phyloP scores from a whole-genome alignment of 2,113 vertebrate genomes.

The Cephalopholis sonnerati region DNA sequence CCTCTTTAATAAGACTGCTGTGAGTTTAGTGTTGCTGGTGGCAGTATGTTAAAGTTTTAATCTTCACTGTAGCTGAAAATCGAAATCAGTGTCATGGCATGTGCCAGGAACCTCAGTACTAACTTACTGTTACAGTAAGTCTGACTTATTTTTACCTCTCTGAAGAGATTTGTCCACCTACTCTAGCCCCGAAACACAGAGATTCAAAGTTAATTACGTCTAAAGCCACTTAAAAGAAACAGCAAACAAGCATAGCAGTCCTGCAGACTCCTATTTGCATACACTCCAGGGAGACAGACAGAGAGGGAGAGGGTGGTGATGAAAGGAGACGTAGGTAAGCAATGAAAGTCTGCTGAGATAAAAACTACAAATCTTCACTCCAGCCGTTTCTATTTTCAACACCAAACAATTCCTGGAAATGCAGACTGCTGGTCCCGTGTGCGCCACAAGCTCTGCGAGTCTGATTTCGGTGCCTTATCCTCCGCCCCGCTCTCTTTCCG shows the following conservation, averaged over 20 bases:
- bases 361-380: constrained; percentile 65
- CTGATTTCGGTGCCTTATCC: constrained; percentile 24
- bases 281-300: constrained; percentile 16
- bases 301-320: constrained; percentile 21
- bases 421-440: constrained; percentile 36
- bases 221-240: constrained; percentile 47
- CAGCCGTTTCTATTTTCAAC: constrained; percentile 64
- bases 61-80: constrained; percentile 2
- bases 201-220: constrained; percentile 49
- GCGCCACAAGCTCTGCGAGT: constrained; percentile 40
- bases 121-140: background rate
- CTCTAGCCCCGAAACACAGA: constrained; percentile 30
- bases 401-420: constrained; percentile 68
- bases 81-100: background rate
- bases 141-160: constrained; percentile 10
- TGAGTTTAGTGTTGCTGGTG: too few species aligned
- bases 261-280: constrained; percentile 39
- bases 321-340: constrained; percentile 38
- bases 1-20: too few species aligned
- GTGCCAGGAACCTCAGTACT: background rate
- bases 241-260: constrained; percentile 27
- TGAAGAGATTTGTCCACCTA: constrained; percentile 24
- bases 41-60: constrained; percentile 27
- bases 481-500: constrained; percentile 6
- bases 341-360: constrained; percentile 53